Percentiles rank a stretch among this genome's conserved stretches.
These are phyloP conservation scores for Megalurothrips usitatus DNA, from an alignment of 2,888 invertebrate species.

Conservation along the genomic window DNA sequence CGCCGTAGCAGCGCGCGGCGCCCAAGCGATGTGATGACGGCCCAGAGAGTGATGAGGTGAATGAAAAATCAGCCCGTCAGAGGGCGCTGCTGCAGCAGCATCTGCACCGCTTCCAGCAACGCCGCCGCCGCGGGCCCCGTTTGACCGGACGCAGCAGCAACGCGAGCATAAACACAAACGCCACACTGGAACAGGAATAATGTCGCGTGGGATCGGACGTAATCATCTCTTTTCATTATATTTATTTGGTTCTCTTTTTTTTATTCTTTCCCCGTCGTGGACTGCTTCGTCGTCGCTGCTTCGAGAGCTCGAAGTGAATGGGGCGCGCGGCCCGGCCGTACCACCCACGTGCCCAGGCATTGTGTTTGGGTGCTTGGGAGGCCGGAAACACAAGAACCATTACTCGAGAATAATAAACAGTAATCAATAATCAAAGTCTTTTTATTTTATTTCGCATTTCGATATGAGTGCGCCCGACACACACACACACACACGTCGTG, in stretches of 20 bases:
- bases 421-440: not conserved
- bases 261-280: not conserved
- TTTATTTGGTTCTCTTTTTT: not conserved
- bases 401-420: too few relatives aligned
- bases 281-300: too few relatives aligned
- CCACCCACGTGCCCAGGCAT: too few relatives aligned
- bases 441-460: too few relatives aligned
- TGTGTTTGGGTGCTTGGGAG: too few relatives aligned
- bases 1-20: not conserved
- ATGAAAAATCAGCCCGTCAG: slow-evolving; percentile 11
- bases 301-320: too few relatives aligned
- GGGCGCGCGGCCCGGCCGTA: too few relatives aligned
- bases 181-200: not conserved
- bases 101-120: too few relatives aligned
- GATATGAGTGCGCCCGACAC: not conserved
- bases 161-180: not conserved
- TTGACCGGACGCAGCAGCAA: not conserved
- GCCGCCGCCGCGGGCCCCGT: too few relatives aligned
- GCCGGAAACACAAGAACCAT: too few relatives aligned
- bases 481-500: not conserved
- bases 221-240: not conserved
- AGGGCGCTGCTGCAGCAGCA: not conserved
- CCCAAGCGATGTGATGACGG: not conserved
- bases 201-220: not conserved
- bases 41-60: slow-evolving; percentile 3